Evolutionary conservation across 2,888 invertebrate species (phyloP), one percentile per base, ranked within the genome.

Genomic region (Ellobium chinense): DNA sequence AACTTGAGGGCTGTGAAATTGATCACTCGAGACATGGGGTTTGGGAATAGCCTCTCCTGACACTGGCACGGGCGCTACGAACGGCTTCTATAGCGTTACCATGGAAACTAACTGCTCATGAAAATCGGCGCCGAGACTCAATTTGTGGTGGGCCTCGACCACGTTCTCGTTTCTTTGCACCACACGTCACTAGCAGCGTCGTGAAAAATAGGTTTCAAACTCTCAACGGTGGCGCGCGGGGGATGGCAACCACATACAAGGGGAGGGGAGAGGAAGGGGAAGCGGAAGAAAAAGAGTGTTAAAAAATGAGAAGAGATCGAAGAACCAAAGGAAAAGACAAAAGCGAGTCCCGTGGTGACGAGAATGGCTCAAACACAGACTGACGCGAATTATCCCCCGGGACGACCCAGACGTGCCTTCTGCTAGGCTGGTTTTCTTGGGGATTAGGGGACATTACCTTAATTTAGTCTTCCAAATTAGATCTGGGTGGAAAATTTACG

Each of bases 101-200:
- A 65, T 75, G 63, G 65, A 24, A 63, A 75, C 63, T 29, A 60
- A 63, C 58, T 60, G 73, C 60, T 60, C 70, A 37, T 37, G 60
- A 56, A 60, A 60, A 73, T 34, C 60, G n/a, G 60, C 24, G 70
- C 7, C 24, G 5, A 2, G 73, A 58, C 37, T 68, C 29, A 27
- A 27, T 68, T 69, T 37, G 39, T 39, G 60, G 7, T 37, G 68
- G 14, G 7, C 24, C 24, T 24, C n/a, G 36, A 14, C 2, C 66
- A 27, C 12, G 24, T 1, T 60, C 4, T n/a, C n/a, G n/a, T n/a
- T 46, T 46, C 18, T 46, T 18, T 46, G 18, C 46, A 46, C 18
- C 46, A 46, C 46, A 12, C 46, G 18, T 46, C 46, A 7, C 46
- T 18, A 46, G 46, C 46, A 7, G 46, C 46, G 7, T 46, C 46